phyloP scores from a whole-genome alignment of 92 coral and sea anemone genomes.

The Blastomussa wellsi region DNA sequence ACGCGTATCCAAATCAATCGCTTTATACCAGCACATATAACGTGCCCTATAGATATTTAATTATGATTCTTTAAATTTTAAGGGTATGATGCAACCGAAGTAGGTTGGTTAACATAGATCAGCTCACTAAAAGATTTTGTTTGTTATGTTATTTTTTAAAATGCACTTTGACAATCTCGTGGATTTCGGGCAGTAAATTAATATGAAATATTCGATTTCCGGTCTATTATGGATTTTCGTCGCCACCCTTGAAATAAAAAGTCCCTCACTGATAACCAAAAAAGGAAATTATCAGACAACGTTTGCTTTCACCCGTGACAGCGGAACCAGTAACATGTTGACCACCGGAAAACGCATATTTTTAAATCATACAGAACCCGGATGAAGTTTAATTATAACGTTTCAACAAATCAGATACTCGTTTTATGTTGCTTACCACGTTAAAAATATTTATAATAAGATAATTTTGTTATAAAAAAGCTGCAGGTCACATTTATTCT shows the following conservation, averaged over 20 bases:
- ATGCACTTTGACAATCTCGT: not conserved
- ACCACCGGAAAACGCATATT: not conserved
- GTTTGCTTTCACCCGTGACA: not conserved
- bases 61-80: no score
- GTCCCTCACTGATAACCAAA: not conserved
- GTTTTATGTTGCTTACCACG: no score
- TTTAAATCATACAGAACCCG: no score
- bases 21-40: not conserved
- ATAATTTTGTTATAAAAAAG: no score
- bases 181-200: not conserved
- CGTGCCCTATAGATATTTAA: no score
- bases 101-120: not conserved
- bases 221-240: not conserved
- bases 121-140: not conserved
- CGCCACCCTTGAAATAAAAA: not conserved
- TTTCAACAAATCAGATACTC: no score
- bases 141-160: not conserved
- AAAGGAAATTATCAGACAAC: not conserved
- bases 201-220: conserved; percentile 1
- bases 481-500: no score
- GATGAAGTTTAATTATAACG: no score
- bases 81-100: not conserved
- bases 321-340: not conserved
- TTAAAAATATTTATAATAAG: no score
- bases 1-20: not conserved